Evolutionary conservation across 2,888 invertebrate genomes (phyloP), one percentile per base, ranked within the genome.

Genomic region (Andrena dorsata): DNA sequence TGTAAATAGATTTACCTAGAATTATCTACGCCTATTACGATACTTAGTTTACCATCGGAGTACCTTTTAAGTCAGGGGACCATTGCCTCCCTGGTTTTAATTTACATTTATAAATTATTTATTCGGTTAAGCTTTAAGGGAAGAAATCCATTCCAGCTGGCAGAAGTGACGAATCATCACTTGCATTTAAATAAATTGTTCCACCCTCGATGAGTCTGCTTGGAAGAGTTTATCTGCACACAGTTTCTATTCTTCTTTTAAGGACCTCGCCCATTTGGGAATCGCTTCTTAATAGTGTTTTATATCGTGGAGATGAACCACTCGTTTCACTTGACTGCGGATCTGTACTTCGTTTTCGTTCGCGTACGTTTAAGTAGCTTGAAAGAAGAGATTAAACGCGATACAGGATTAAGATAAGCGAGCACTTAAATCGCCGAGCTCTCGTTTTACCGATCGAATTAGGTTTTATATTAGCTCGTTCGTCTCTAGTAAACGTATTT

Each of bases 301-400:
- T 69, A 66, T 72, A 66, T 51, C 61, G 64, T 70, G 49, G 28
- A 71, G 28, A 69, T 60, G 32, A 66, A 53, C 65, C 65, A 66
- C 51, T 68, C 53, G 56, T 60, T 70, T 77, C 53, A 82, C 20
- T 60, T 65, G 64, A 73, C 82, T 83, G 83, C 83, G 82, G 83
- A 83, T 65, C 60, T 83, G 83, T 83, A 83, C 83, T 83, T 83
- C 23, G 68, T 81, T 70, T 66, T 66, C 10, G 28, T 63, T 72
- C 16, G 32, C 16, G 26, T 68, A n/a, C 78, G 58, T 72, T 74
- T 74, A 82, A 51, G 23, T 26, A 74, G 41, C 26, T 56, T 65
- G 58, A 49, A 35, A n/a, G 16, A 69, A 58, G 35, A 23, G n/a
- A 51, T 26, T 13, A 53, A 56, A 35, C 35, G 64, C 30, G 47